phyloP scores from a whole-genome alignment of 2,888 invertebrate genomes.

The Limenitis camilla region DNA sequence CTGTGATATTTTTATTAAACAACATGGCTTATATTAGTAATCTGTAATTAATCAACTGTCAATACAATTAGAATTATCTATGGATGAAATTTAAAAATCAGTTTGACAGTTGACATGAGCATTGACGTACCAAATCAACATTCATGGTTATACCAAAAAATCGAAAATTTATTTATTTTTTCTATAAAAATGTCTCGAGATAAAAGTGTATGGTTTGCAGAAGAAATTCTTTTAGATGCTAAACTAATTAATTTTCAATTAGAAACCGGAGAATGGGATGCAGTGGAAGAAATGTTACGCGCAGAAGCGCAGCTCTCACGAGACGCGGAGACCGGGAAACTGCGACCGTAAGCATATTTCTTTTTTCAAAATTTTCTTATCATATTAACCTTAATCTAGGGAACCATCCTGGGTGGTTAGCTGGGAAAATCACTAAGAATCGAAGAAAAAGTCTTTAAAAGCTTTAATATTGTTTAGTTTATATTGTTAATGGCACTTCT shows the following conservation, averaged over 20 bases:
- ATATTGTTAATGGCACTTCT: too few relatives aligned
- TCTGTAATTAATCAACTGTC: too few relatives aligned
- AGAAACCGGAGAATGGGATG: conserved; percentile 70
- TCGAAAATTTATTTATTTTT: conserved; percentile 13
- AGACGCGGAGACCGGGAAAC: conserved; percentile 65
- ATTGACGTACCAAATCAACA: conserved; percentile 14
- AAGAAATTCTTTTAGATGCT: conserved; percentile 68
- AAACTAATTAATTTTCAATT: conserved; percentile 68
- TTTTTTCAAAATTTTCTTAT: not conserved
- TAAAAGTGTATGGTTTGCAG: conserved; percentile 72
- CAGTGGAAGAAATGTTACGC: conserved; percentile 69
- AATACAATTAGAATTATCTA: not conserved
- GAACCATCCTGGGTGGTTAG: too few relatives aligned
- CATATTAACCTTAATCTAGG: too few relatives aligned
- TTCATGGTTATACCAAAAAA: conserved; percentile 13
- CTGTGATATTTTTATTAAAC: too few relatives aligned
- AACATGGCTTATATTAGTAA: too few relatives aligned
- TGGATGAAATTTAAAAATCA: not conserved
- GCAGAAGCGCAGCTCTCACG: conserved; percentile 68
- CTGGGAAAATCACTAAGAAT: too few relatives aligned
- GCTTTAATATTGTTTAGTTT: too few relatives aligned
- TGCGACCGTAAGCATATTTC: conserved; percentile 55
- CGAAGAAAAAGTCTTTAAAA: too few relatives aligned
- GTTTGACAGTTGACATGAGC: conserved; percentile 7
- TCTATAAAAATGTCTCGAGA: conserved; percentile 60